Base-by-base conservation (phyloP, 1,140 invertebrate genomes). In the Potamilus streckersoni region DNA sequence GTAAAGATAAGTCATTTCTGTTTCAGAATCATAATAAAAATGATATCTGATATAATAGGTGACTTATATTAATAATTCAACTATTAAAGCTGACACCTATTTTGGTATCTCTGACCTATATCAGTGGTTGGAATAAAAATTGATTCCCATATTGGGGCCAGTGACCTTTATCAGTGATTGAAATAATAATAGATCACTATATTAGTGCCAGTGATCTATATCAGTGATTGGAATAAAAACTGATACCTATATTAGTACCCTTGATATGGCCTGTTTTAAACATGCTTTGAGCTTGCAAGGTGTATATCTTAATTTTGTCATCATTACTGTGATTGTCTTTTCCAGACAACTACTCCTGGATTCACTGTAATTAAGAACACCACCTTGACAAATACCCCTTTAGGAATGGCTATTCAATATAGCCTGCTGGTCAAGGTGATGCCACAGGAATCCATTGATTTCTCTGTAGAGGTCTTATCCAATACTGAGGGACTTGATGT, bases 391-490 rank as follows among this genome's bases (percentile, higher is more conserved):
- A 56, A 61, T 8, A 61, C 75, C 23, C 80, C 78, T 12, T 71
- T 81, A 19, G 80, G 80, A 1, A 79, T 73, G 61, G 74, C 75
- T 13, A 70, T 67, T 20, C 56, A 62, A 2, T 82, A 80, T 56
- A 68, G 66, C 16, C 23, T 81, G 1, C 49, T 80, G 17, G 64
- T 82, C 17, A 81, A 83, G 57, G 55, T 79, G n/a, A 23, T 20
- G 4, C 80, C 82, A 20, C 69, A 74, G 12, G 78, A 81, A 23
- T 75, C 76, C 66, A 38, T 74, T 17, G 74, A 83, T 66, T 20
- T 80, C 1, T 66, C 63, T n/a, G 64, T 81, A 0, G 64, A n/a
- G 11, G 74, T 72, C 8, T 68, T 64, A 15, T 70, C 76, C 3
- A 65, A 68, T 16, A 63, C 31, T 14, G 27, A 27, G 15, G 77